Percentiles rank a stretch among this genome's conserved stretches.
Evolutionary conservation across 2,797 vertebrate species (phyloP).

Genomic region (Poeciliopsis gracilis): DNA sequence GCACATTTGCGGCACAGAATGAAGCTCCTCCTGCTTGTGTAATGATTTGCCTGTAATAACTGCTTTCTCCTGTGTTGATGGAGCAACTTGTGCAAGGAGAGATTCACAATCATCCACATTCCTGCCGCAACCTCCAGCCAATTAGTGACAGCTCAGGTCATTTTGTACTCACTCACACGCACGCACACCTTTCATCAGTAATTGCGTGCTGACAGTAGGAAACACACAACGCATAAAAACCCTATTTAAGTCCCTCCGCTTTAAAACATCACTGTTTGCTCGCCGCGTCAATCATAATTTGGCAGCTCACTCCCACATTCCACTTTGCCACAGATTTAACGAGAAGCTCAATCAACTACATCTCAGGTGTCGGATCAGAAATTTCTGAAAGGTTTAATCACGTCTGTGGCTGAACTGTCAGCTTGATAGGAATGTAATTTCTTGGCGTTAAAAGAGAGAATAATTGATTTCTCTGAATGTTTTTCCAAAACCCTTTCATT

Average conservation of each 20-base stretch:
- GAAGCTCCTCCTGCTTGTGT: constrained; percentile 55
- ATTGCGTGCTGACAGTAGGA: constrained; percentile 16
- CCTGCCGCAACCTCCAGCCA: constrained; percentile 63
- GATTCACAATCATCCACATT: constrained; percentile 61
- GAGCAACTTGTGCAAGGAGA: constrained; percentile 53
- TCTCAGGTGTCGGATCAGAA: constrained; percentile 3
- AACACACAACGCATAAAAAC: constrained; percentile 23
- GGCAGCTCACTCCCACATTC: constrained; percentile 37
- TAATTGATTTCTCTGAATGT: background rate
- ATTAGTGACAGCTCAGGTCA: constrained; percentile 45
- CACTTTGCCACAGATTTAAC: constrained; percentile 14
- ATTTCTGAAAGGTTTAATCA: constrained; percentile 23
- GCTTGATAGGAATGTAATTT: background rate
- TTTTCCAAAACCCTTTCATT: background rate
- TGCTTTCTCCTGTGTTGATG: constrained; percentile 57
- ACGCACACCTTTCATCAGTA: constrained; percentile 34
- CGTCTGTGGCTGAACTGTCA: background rate
- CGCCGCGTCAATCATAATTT: constrained; percentile 28
- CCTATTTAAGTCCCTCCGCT: constrained; percentile 20
- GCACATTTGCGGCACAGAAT: constrained; percentile 50
- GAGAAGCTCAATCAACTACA: constrained; percentile 12
- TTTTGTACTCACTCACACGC: constrained; percentile 18
- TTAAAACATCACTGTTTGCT: constrained; percentile 30
- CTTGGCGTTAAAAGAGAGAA: background rate
- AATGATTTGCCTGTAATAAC: constrained; percentile 73